Evolutionary conservation across 2,888 invertebrate genomes (phyloP), one percentile per base, ranked within the genome.

Genomic region (Halictus ligatus): DNA sequence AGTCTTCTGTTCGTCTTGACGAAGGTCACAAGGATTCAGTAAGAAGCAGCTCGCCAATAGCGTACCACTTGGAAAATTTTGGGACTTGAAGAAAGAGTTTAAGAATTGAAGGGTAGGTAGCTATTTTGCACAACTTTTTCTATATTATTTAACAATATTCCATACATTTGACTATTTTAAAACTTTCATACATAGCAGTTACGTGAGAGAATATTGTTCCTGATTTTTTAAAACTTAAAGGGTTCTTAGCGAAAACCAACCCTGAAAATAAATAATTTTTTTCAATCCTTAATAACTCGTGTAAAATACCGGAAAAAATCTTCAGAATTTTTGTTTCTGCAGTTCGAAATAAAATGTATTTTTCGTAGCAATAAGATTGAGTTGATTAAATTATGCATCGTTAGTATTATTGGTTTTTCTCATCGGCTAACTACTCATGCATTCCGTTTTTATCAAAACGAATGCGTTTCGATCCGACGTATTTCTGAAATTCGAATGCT

Each of bases 391-490:
- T 58, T 3, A 58, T n/a, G 3, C 58, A 4, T 58, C 58, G 1
- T 58, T n/a, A 58, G n/a, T 58, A 58, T 58, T n/a, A 58, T 58
- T 58, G 58, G 58, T 58, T 58, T 58, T 58, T n/a, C 58, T n/a
- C 58, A 4, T n/a, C 58, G 54, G 3, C n/a, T 54, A 54, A 58
- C 58, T 58, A n/a, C n/a, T 4, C 10, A 58, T 58, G 12, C 58
- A 10, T 58, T 58, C n/a, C 1, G n/a, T 58, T 58, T 58, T 10
- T 58, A n/a, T n/a, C 10, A 58, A 58, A 58, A 58, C 8, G 10
- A 21, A 58, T 2, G 58, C n/a, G n/a, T 58, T 58, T 58, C 12
- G n/a, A n/a, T 58, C n/a, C 12, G n/a, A 58, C n/a, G 12, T n/a
- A 58, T 54, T 10, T 8, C n/a, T 58, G n/a, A n/a, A 58, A n/a